Conservation (phyloP, 2,888 invertebrate genomes). For the Acrocyrtus sp. region DNA sequence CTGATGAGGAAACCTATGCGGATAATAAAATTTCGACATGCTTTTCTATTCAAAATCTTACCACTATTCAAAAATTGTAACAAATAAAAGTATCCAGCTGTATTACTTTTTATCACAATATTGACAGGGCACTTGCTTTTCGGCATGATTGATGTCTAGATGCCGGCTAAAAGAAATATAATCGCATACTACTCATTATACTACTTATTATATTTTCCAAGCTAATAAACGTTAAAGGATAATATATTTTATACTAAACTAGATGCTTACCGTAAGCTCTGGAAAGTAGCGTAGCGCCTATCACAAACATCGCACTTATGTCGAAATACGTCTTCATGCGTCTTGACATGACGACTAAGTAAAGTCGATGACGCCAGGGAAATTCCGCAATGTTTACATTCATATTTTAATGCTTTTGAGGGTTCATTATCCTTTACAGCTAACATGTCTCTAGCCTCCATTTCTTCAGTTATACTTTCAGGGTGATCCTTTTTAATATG, state of each 20-base stretch:
- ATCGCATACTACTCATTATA: not conserved
- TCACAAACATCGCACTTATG: conserved; percentile 21
- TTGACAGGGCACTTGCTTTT: conserved; percentile 4
- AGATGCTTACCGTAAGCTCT: conserved; percentile 19
- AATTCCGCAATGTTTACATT: conserved; percentile 18
- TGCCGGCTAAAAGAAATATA: conserved; percentile 21
- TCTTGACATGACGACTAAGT: conserved; percentile 15
- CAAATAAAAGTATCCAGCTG: too few relatives aligned
- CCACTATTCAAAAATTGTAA: too few relatives aligned
- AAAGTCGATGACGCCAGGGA: conserved; percentile 10
- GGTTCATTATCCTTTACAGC: not conserved
- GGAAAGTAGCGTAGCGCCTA: conserved; percentile 14
- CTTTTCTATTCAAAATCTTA: too few relatives aligned
- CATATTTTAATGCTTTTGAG: not conserved
- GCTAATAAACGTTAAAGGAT: not conserved
- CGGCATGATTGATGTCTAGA: conserved; percentile 20
- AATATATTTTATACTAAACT: not conserved
- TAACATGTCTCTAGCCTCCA: not conserved
- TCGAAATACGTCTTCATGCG: not conserved
- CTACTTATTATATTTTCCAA: not conserved
- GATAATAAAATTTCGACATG: not conserved
- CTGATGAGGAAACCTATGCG: conserved; percentile 16
- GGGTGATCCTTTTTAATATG: conserved; percentile 29
- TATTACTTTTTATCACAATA: conserved; percentile 24
- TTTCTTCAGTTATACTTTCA: not conserved